A percentile compares a stretch with the other conserved stretches of the same genome.
These are phyloP conservation scores for Habroteleia sp. DNA, from an alignment of 2,888 invertebrate species.

Conservation along the genomic window DNA sequence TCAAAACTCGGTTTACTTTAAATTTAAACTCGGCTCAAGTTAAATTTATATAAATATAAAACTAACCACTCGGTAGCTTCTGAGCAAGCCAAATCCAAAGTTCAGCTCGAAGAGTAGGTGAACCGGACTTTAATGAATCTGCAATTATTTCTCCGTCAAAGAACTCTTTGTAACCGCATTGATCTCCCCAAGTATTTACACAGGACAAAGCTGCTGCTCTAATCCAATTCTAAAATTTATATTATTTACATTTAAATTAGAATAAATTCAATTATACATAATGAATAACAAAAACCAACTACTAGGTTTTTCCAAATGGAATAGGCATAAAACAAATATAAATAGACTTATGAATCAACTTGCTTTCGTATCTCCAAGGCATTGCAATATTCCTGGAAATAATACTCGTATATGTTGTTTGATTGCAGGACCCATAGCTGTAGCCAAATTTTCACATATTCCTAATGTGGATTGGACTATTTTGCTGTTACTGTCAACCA, in stretches of 20 bases:
- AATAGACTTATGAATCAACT: slow-evolving; percentile 39
- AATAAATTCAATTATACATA: no score
- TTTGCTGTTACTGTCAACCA: slow-evolving; percentile 95
- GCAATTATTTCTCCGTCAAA: slow-evolving; percentile 94
- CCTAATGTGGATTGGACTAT: slow-evolving; percentile 91
- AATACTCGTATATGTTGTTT: slow-evolving; percentile 90
- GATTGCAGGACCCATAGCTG: slow-evolving; percentile 91
- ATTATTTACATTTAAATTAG: neutral
- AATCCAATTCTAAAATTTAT: slow-evolving; percentile 88
- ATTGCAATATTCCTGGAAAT: slow-evolving; percentile 90
- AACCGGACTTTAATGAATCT: slow-evolving; percentile 92
- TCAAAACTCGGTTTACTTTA: no score
- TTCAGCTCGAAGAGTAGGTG: slow-evolving; percentile 90
- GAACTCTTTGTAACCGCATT: slow-evolving; percentile 90
- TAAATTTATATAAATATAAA: slow-evolving; percentile 8
- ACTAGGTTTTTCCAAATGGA: no score
- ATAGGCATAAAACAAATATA: neutral
- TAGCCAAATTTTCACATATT: slow-evolving; percentile 91
- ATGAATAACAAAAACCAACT: no score
- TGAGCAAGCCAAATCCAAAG: slow-evolving; percentile 93
- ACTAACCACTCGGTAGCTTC: slow-evolving; percentile 87
- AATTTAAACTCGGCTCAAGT: no score
- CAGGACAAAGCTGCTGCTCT: slow-evolving; percentile 90
- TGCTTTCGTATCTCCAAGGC: slow-evolving; percentile 88
- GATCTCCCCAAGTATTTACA: slow-evolving; percentile 92